Evolutionary conservation across 2,888 invertebrate species (phyloP).

Genomic region (Atethmia centrago): DNA sequence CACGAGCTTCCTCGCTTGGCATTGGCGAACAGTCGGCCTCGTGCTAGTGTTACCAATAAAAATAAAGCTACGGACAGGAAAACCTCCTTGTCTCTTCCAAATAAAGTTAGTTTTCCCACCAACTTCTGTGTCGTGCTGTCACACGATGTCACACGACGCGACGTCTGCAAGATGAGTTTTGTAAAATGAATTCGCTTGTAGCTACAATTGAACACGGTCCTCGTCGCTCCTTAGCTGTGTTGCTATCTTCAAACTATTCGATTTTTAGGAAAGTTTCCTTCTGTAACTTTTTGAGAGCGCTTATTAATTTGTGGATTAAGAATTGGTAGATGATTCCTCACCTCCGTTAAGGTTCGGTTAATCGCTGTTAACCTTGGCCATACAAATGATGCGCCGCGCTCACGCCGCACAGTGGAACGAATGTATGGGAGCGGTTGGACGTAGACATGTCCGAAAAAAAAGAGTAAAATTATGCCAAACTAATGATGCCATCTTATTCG

Average conservation of each 20-base stretch:
- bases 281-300: background rate
- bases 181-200: slow-evolving; percentile 88
- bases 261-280: slow-evolving; percentile 39
- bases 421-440: no score
- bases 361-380: no score
- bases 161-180: slow-evolving; percentile 88
- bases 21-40: background rate
- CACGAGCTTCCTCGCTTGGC: background rate
- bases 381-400: no score
- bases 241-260: slow-evolving; percentile 49
- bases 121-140: slow-evolving; percentile 77
- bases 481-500: no score
- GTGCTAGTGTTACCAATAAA: background rate
- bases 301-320: slow-evolving; percentile 21
- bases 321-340: background rate
- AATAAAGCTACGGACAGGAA: background rate
- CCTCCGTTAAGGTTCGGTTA: no score
- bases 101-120: slow-evolving; percentile 50
- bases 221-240: slow-evolving; percentile 57
- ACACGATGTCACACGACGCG: slow-evolving; percentile 77
- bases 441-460: no score
- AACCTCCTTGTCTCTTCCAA: slow-evolving; percentile 73
- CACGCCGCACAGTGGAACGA: no score
- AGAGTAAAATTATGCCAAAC: no score
- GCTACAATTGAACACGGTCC: slow-evolving; percentile 80